Conservation (phyloP, 64 coral and sea anemone genomes). For the Montipora capricornis region DNA sequence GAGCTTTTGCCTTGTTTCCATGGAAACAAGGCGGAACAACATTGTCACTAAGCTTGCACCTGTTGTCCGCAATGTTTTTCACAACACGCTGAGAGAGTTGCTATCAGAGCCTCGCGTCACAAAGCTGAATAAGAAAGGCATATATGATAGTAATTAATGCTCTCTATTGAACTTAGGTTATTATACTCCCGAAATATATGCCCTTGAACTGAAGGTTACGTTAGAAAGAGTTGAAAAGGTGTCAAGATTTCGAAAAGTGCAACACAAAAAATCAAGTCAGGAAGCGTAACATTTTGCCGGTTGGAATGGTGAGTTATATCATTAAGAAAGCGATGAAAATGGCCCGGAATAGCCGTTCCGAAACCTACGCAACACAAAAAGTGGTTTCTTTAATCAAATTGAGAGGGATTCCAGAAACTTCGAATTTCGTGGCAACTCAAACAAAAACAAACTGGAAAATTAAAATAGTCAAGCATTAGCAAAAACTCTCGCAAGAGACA, state of each 20-base stretch:
- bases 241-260: not conserved
- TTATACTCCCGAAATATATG: not conserved
- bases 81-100: conserved; percentile 1
- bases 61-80: conserved; percentile 5
- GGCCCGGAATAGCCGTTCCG: not conserved
- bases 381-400: conserved; percentile 4
- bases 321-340: not conserved
- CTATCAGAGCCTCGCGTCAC: not conserved
- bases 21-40: conserved; percentile 17
- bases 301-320: conserved; percentile 2
- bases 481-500: not conserved
- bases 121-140: not conserved
- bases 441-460: not conserved
- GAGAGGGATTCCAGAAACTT: not conserved
- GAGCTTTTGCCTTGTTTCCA: not conserved
- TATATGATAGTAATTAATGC: conserved; percentile 29
- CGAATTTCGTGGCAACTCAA: conserved; percentile 37
- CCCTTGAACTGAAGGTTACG: not conserved
- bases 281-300: not conserved
- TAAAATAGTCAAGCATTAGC: not conserved
- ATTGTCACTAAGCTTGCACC: not conserved
- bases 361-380: not conserved
- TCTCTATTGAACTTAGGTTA: not conserved
- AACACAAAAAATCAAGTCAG: not conserved
- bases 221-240: not conserved